Conservation (phyloP, 2,888 invertebrate species). For the Catocala nupta region DNA sequence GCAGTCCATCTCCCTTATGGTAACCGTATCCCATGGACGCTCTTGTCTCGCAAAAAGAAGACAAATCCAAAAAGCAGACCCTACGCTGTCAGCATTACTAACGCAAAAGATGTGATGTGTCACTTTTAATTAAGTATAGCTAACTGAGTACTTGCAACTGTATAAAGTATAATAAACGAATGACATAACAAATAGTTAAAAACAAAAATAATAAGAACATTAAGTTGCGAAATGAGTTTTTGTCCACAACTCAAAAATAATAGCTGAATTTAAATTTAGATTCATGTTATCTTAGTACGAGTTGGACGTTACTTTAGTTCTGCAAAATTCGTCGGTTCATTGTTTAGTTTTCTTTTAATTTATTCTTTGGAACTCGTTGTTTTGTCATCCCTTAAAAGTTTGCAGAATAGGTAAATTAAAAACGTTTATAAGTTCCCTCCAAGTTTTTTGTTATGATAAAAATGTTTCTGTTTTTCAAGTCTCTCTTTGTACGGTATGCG, state of each 20-base stretch:
- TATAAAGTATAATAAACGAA: neutral
- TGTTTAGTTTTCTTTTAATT: constrained; percentile 50
- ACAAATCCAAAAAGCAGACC: too few species aligned
- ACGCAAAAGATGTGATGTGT: too few species aligned
- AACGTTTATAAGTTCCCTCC: constrained; percentile 15
- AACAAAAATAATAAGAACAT: constrained; percentile 12
- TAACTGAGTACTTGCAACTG: too few species aligned
- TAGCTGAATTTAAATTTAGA: constrained; percentile 31
- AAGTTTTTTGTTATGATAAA: constrained; percentile 11
- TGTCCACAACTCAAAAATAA: constrained; percentile 32
- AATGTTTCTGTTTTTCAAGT: constrained; percentile 8
- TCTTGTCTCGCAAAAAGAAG: too few species aligned
- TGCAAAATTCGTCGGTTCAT: constrained; percentile 34
- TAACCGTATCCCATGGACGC: too few species aligned
- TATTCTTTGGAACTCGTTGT: constrained; percentile 51
- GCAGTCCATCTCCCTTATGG: too few species aligned
- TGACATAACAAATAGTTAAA: neutral
- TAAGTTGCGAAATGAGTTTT: constrained; percentile 3
- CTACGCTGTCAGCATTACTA: too few species aligned
- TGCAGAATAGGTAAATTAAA: constrained; percentile 35
- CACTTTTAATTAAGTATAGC: too few species aligned
- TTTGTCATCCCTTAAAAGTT: constrained; percentile 46
- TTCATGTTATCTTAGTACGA: constrained; percentile 31
- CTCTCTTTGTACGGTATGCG: too few species aligned
- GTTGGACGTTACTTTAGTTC: constrained; percentile 33